These are phyloP conservation scores for Etheostoma nigrum DNA, from an alignment of 2,797 vertebrate genomes.

Conservation along the genomic window DNA sequence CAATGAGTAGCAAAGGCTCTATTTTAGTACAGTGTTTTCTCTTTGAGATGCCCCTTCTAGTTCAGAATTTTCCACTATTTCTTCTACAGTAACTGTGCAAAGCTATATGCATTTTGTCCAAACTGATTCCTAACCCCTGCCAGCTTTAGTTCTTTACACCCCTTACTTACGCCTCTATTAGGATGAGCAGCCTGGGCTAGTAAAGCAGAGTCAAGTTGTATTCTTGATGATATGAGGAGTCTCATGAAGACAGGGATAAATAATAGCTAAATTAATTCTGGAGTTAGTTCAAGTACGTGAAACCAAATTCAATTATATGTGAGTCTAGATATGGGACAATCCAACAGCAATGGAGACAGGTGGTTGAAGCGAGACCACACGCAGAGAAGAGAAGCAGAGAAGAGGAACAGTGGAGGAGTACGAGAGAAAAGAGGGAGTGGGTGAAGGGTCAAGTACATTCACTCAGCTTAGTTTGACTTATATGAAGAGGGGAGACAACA, in stretches of 20 bases:
- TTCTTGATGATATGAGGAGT: conserved; percentile 22
- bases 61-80: neutral
- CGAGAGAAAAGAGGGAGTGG: conserved; percentile 65
- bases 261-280: conserved; percentile 42
- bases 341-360: conserved; percentile 49
- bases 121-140: neutral
- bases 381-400: conserved; percentile 49
- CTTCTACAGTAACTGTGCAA: neutral
- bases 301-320: conserved; percentile 46
- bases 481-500: conserved; percentile 72
- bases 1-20: neutral
- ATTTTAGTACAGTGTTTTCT: neutral
- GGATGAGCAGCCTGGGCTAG: conserved; percentile 7
- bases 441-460: conserved; percentile 80
- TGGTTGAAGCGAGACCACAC: conserved; percentile 70
- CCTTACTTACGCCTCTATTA: neutral
- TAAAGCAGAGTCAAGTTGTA: conserved; percentile 28
- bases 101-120: neutral
- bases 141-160: neutral
- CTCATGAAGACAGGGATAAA: conserved; percentile 30
- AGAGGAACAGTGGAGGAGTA: conserved; percentile 61
- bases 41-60: neutral
- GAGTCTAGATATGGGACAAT: conserved; percentile 35
- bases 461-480: conserved; percentile 81
- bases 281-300: conserved; percentile 35